These are phyloP conservation scores for Zeus faber DNA, from an alignment of 2,113 vertebrate genomes.

Conservation along the genomic window DNA sequence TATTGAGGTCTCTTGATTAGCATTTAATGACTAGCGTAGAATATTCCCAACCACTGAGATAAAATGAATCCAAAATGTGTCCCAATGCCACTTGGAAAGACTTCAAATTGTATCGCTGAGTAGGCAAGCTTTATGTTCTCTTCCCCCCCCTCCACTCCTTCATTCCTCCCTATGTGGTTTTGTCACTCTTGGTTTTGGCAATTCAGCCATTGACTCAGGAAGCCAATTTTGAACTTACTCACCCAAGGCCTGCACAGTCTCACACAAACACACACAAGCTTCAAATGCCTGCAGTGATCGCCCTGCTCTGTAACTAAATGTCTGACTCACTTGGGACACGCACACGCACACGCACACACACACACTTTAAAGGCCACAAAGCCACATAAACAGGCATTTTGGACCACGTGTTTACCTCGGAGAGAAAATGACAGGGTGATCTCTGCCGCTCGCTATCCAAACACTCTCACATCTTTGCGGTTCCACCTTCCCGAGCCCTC, in stretches of 20 bases:
- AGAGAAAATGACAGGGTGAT: constrained; percentile 38
- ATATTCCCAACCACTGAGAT: constrained; percentile 59
- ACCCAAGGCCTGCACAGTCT: constrained; percentile 18
- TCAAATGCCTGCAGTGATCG: constrained; percentile 22
- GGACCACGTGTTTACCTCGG: constrained; percentile 14
- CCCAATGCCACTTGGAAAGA: constrained; percentile 39
- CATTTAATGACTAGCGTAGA: constrained; percentile 57
- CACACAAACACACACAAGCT: constrained; percentile 14
- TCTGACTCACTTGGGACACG: constrained; percentile 46
- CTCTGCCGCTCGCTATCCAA: background rate
- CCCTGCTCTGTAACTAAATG: constrained; percentile 17
- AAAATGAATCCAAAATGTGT: constrained; percentile 56
- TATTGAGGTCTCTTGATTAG: constrained; percentile 37
- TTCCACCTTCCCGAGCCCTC: constrained; percentile 18
- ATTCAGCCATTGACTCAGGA: constrained; percentile 56
- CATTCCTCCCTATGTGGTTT: constrained; percentile 38
- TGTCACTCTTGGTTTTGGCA: constrained; percentile 38
- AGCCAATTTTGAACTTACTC: constrained; percentile 48
- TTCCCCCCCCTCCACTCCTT: constrained; percentile 2
- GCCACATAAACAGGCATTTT: constrained; percentile 42
- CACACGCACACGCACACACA: constrained; percentile 20
- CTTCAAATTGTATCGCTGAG: constrained; percentile 48
- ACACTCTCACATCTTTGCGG: constrained; percentile 25
- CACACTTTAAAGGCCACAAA: constrained; percentile 48
- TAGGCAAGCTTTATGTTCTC: no score